Percentiles rank a stretch among this genome's conserved stretches.
phyloP scores from a whole-genome alignment of 2,113 vertebrate species.

The Seriola rivoliana region DNA sequence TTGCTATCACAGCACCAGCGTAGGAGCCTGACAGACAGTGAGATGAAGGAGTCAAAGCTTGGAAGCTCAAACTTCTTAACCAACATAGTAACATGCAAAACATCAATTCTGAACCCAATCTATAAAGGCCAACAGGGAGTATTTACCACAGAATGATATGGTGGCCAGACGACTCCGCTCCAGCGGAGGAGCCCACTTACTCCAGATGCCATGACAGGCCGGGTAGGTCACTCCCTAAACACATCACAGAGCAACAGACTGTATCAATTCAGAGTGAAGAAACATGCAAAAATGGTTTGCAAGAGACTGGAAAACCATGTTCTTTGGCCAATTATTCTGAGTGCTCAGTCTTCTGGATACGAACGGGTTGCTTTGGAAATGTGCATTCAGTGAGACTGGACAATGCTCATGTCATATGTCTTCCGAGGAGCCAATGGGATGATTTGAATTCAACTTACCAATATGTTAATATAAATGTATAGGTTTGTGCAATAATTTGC shows the following conservation, averaged over 20 bases:
- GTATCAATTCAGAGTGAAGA: background rate
- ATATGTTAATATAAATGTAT: background rate
- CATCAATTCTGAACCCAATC: background rate
- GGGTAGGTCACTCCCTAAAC: conserved; percentile 97
- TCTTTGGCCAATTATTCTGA: no score
- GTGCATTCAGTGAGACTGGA: no score
- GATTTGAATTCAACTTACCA: background rate
- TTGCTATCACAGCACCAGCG: conserved; percentile 96
- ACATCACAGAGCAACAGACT: conserved; percentile 30
- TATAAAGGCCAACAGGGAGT: background rate
- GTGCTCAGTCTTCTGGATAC: no score
- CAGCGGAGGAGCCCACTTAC: conserved; percentile 98
- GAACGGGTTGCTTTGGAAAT: no score
- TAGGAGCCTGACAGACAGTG: conserved; percentile 89
- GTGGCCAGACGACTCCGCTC: conserved; percentile 97
- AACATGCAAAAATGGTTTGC: background rate
- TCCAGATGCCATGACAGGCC: conserved; percentile 98
- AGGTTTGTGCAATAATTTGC: background rate
- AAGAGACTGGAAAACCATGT: background rate
- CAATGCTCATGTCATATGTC: background rate
- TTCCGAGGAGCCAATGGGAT: background rate
- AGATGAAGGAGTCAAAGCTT: background rate
- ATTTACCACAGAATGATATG: conserved; percentile 97
- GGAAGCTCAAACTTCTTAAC: background rate
- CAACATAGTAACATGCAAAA: background rate